Evolutionary conservation across 2,888 invertebrate genomes (phyloP).

Genomic region (Lithophane socia): DNA sequence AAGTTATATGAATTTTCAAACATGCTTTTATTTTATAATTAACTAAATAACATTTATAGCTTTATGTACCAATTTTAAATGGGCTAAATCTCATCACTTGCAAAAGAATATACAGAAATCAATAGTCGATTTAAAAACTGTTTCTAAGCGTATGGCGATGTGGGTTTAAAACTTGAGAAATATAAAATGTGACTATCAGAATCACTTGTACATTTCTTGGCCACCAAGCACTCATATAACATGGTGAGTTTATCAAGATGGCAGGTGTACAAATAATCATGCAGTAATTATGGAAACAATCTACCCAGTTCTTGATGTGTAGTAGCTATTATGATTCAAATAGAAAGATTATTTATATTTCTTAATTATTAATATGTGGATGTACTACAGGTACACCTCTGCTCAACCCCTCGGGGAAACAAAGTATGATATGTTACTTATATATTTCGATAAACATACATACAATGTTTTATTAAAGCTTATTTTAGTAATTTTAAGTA

Average conservation of each 20-base stretch:
- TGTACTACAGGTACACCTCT: no score
- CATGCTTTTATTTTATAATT: constrained; percentile 60
- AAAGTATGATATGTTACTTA: no score
- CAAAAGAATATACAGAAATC: neutral
- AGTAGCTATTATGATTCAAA: neutral
- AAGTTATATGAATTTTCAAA: constrained; percentile 82
- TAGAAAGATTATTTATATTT: no score
- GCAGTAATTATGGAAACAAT: neutral
- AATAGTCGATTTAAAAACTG: neutral
- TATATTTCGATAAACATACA: neutral
- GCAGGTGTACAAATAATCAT: neutral
- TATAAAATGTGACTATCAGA: neutral
- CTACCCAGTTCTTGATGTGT: no score
- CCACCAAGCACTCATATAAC: neutral
- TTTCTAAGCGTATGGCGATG: neutral
- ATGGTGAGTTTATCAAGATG: neutral
- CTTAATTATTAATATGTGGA: no score
- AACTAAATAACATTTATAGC: neutral
- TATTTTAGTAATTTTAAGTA: constrained; percentile 36
- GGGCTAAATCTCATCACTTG: neutral
- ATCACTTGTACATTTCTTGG: neutral
- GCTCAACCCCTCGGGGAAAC: no score
- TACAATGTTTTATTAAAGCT: constrained; percentile 29
- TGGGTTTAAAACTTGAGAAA: neutral
- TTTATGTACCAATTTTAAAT: neutral